Evolutionary conservation across 2,888 invertebrate species (phyloP), one percentile per base, ranked within the genome.

Genomic region (Eugnorisma glareosa): DNA sequence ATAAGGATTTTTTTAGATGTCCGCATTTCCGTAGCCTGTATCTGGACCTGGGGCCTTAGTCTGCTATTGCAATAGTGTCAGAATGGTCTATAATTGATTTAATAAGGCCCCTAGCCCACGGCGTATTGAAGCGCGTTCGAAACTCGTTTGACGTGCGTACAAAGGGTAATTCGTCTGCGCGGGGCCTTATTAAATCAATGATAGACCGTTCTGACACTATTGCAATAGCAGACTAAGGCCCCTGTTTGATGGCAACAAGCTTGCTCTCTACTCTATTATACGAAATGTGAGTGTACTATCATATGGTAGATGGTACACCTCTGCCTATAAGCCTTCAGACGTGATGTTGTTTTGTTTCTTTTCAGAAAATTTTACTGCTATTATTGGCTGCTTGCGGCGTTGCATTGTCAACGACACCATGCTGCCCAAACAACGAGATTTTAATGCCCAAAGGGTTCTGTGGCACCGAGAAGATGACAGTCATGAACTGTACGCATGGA

Each of bases 401-500:
- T 28, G 91, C 88, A 6, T 66, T 91, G 1, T 88, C 92, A 5
- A 87, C 90, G 0, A 77, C 86, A 28, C 91, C 89, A 78, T 97
- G 97, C 84, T 97, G 97, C 77, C 90, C 90, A 2, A 90, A 91
- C 75, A 90, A 91, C 64, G 91, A 92, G 64, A 78, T 91, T 15
- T 89, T 96, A 43, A 83, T 83, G 6, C 81, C 85, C 2, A 85
- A 84, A 4, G 94, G 94, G 1, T 88, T 75, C 21, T 95, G 94
- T 77, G 92, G 91, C 11, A 75, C 73, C 10, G 82, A 90, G 45
- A 82, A 73, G 6, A 82, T 84, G 61, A 85, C 91, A 31, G 84
- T 79, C 35, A 85, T 95, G 82, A 93, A 93, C 82, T 96, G 96
- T 87, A 85, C 93, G 10, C 75, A 89, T 24, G 96, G 96, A 0